phyloP scores from a whole-genome alignment of 2,888 invertebrate genomes.

The Plusia festucae region DNA sequence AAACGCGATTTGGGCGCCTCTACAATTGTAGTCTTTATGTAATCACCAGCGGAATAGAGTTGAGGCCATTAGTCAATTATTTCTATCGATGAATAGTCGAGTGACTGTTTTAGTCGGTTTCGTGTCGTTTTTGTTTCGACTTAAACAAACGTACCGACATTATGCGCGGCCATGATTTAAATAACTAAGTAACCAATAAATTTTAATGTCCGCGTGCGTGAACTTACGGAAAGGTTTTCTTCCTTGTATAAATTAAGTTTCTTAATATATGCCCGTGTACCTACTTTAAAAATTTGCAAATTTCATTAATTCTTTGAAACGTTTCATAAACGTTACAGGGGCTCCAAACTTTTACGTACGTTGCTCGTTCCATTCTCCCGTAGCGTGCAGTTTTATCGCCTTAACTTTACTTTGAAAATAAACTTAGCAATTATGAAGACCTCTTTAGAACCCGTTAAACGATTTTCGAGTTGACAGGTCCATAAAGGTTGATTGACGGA shows the following conservation, averaged over 20 bases:
- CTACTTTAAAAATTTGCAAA: slow-evolving; percentile 41
- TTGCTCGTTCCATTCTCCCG: slow-evolving; percentile 35
- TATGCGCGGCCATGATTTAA: not conserved
- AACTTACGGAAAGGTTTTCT: not conserved
- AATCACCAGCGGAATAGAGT: slow-evolving; percentile 39
- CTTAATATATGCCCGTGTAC: not conserved
- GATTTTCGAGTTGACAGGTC: slow-evolving; percentile 13
- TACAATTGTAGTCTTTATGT: slow-evolving; percentile 49
- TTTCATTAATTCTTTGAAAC: slow-evolving; percentile 54
- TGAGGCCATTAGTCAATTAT: slow-evolving; percentile 28
- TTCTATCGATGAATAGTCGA: not conserved
- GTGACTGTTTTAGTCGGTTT: not conserved
- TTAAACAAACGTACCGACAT: not conserved
- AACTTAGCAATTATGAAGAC: slow-evolving; percentile 50
- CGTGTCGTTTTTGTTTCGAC: not conserved
- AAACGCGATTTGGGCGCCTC: slow-evolving; percentile 72
- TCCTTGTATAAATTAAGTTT: not conserved
- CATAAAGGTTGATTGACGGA: slow-evolving; percentile 15
- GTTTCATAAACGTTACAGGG: slow-evolving; percentile 45
- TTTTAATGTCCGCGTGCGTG: not conserved
- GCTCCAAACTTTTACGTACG: slow-evolving; percentile 47
- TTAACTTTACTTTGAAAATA: slow-evolving; percentile 42
- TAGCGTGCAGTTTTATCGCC: slow-evolving; percentile 52
- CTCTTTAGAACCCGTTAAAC: slow-evolving; percentile 23
- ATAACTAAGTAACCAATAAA: slow-evolving; percentile 5